Percentiles rank a stretch among this genome's conserved stretches.
These are phyloP conservation scores for Ornithoptera alexandrae DNA, from an alignment of 2,888 invertebrate species.

Conservation along the genomic window DNA sequence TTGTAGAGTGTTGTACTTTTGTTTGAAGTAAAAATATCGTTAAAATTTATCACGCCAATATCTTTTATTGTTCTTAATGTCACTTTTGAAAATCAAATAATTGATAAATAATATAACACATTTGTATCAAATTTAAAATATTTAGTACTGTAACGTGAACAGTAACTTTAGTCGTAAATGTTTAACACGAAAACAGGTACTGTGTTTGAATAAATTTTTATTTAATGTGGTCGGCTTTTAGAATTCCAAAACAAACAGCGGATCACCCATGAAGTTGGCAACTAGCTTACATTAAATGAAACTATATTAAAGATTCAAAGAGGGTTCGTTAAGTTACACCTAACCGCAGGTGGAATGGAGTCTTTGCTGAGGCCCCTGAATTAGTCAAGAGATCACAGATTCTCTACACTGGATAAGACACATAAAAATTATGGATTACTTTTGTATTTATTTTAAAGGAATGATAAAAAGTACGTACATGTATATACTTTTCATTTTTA, in stretches of 20 bases:
- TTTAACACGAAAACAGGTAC: background rate
- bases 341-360: constrained; percentile 70
- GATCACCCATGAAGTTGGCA: constrained; percentile 54
- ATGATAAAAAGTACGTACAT: too few relatives aligned
- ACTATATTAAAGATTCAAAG: constrained; percentile 75
- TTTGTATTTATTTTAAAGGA: too few relatives aligned
- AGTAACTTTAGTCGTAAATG: background rate
- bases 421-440: background rate
- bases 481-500: too few relatives aligned
- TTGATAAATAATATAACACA: background rate
- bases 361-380: constrained; percentile 63
- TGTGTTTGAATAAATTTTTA: constrained; percentile 39
- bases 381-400: constrained; percentile 59
- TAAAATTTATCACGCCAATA: background rate
- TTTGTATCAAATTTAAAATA: background rate
- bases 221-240: constrained; percentile 44
- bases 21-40: constrained; percentile 9
- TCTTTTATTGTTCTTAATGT: background rate
- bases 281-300: constrained; percentile 74
- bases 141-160: background rate
- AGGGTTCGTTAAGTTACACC: constrained; percentile 76
- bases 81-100: background rate
- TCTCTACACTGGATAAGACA: constrained; percentile 40
- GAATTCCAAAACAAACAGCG: constrained; percentile 60
- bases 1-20: constrained; percentile 9